Conservation (phyloP, 2,113 vertebrate species). For the Strix aluco region DNA sequence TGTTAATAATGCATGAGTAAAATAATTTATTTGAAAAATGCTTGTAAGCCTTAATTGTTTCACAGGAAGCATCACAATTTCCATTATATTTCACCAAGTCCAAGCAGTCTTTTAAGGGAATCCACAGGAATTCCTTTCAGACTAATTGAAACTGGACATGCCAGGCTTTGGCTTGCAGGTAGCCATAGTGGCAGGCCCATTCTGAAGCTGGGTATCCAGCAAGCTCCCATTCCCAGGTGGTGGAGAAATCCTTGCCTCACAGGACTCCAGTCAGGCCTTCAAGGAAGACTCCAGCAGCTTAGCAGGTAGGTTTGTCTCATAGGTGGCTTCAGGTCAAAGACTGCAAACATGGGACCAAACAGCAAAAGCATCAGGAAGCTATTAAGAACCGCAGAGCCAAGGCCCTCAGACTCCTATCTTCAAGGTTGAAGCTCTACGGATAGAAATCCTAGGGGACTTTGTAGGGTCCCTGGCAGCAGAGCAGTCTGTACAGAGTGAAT, state of each 20-base stretch:
- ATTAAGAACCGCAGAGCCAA: background rate
- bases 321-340: background rate
- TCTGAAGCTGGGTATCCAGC: background rate
- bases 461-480: background rate
- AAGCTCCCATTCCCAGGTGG: fast-evolving
- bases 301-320: background rate
- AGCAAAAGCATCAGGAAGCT: background rate
- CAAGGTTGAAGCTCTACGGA: background rate
- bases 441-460: background rate
- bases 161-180: background rate
- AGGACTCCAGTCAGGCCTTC: background rate
- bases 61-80: background rate
- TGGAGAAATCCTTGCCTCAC: background rate
- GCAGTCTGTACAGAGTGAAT: background rate
- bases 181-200: background rate
- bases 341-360: fast-evolving
- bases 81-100: background rate
- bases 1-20: background rate
- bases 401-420: too few relatives aligned
- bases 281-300: background rate
- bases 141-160: background rate
- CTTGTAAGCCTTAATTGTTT: background rate
- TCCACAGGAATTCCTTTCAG: background rate
- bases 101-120: background rate
- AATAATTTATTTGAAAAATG: background rate